phyloP scores from a whole-genome alignment of 2,113 vertebrate species.

The Zeus faber region DNA sequence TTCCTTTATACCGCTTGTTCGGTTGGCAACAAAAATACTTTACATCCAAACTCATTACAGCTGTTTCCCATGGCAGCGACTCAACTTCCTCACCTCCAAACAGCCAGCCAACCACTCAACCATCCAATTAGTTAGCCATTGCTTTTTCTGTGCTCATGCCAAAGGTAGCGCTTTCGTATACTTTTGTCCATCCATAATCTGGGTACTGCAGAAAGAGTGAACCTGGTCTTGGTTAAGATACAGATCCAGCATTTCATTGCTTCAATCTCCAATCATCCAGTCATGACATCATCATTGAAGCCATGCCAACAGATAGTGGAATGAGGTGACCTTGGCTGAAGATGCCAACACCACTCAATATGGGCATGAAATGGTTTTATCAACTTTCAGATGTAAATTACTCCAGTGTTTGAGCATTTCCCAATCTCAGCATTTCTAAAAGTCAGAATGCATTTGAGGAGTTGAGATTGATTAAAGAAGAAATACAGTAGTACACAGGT shows the following conservation, averaged over 20 bases:
- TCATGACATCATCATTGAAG: constrained; percentile 28
- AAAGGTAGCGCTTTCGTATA: constrained; percentile 46
- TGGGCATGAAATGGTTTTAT: background rate
- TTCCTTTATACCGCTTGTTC: too few relatives aligned
- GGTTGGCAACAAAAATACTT: too few relatives aligned
- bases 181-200: constrained; percentile 55
- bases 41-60: too few relatives aligned
- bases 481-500: too few relatives aligned
- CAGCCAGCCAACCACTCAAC: constrained; percentile 9
- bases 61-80: too few relatives aligned
- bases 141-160: constrained; percentile 26
- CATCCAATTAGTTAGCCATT: background rate
- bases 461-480: constrained; percentile 12
- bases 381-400: constrained; percentile 28
- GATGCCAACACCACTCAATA: constrained; percentile 8
- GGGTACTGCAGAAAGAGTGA: constrained; percentile 38
- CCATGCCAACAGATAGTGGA: constrained; percentile 26
- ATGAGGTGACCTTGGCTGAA: too few relatives aligned
- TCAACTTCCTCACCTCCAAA: constrained; percentile 25
- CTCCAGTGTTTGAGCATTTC: constrained; percentile 12
- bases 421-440: constrained; percentile 8
- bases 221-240: constrained; percentile 49
- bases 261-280: constrained; percentile 32
- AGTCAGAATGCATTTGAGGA: constrained; percentile 2
- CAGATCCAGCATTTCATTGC: constrained; percentile 34